These are phyloP conservation scores for Coregonus suidteri DNA, from an alignment of 2,797 vertebrate genomes.

Conservation along the genomic window DNA sequence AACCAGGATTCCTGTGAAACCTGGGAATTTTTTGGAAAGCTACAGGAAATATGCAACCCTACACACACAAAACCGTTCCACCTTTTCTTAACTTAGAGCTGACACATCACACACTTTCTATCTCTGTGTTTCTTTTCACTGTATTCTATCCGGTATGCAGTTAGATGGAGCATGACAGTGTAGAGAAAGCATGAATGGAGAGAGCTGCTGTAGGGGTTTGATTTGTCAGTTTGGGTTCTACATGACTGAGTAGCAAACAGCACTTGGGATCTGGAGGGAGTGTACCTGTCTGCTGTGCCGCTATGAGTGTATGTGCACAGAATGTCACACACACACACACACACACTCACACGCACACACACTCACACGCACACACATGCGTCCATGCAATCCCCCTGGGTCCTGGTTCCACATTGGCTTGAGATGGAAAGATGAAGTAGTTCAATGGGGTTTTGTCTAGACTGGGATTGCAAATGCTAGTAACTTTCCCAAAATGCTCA, in stretches of 20 bases:
- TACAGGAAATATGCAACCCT: not conserved
- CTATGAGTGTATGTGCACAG: not conserved
- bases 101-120: not conserved
- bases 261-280: slow-evolving; percentile 17
- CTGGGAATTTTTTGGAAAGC: no score
- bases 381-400: not conserved
- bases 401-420: no score
- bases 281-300: slow-evolving; percentile 9
- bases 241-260: slow-evolving; percentile 37
- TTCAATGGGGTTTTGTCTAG: no score
- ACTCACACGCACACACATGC: not conserved
- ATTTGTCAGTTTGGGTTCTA: slow-evolving; percentile 36
- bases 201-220: slow-evolving; percentile 1
- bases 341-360: no score
- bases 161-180: not conserved
- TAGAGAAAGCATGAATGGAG: not conserved
- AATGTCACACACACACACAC: not conserved
- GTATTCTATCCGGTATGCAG: not conserved
- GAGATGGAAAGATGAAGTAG: no score
- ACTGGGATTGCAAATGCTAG: no score
- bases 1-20: no score
- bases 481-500: no score
- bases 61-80: not conserved
- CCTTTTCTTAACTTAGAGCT: not conserved
- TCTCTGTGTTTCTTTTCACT: not conserved